phyloP scores from a whole-genome alignment of 2,113 vertebrate genomes.

The Astur gentilis region DNA sequence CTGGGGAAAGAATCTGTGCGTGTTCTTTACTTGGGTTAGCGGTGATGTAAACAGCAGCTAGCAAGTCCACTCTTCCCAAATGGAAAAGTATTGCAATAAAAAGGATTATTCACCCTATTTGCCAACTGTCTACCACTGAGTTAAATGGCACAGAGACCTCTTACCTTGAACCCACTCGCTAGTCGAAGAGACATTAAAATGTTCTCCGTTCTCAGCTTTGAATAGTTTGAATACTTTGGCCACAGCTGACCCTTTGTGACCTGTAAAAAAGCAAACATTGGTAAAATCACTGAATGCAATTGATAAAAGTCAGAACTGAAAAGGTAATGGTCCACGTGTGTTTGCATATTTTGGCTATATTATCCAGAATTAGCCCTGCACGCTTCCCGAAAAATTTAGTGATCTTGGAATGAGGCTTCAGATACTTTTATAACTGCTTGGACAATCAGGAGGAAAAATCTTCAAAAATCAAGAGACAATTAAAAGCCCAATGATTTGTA shows the following conservation, averaged over 20 bases:
- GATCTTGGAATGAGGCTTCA: background rate
- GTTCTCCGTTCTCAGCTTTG: slow-evolving; percentile 78
- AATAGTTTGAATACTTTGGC: slow-evolving; percentile 83
- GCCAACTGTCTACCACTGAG: background rate
- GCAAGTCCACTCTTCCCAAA: background rate
- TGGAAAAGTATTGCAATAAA: background rate
- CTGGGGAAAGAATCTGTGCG: background rate
- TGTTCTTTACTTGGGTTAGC: background rate
- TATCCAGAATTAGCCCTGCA: background rate
- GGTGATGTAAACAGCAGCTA: background rate
- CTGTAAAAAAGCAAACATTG: slow-evolving; percentile 59
- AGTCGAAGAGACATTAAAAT: slow-evolving; percentile 82
- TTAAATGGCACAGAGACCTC: background rate
- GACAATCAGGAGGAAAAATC: background rate
- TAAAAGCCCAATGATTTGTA: background rate
- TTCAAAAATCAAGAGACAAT: background rate
- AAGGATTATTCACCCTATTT: background rate
- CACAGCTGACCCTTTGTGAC: slow-evolving; percentile 83
- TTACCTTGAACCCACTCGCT: slow-evolving; percentile 98
- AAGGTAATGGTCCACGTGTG: background rate
- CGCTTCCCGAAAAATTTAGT: background rate
- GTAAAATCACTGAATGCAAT: background rate
- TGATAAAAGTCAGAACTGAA: background rate
- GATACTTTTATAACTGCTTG: background rate
- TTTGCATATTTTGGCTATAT: background rate